phyloP scores from a whole-genome alignment of 2,888 invertebrate genomes.

The Agriopis aurantiaria region DNA sequence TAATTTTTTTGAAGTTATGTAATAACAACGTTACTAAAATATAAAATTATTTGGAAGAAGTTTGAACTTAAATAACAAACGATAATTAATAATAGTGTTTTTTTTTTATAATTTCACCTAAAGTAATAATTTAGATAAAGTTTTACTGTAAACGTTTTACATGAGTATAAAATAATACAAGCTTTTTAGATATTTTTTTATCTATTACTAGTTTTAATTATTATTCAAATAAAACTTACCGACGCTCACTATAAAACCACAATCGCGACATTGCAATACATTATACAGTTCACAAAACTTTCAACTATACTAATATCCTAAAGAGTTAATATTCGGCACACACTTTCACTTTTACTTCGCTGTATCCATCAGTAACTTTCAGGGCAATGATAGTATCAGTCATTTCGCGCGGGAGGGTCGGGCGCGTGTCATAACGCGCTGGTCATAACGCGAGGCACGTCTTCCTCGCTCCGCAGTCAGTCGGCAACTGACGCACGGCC shows the following conservation, averaged over 20 bases:
- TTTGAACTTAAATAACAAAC: too few relatives aligned
- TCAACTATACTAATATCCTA: slow-evolving; percentile 25
- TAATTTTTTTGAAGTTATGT: too few relatives aligned
- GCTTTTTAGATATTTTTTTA: too few relatives aligned
- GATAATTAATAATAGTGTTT: too few relatives aligned
- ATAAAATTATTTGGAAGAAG: too few relatives aligned
- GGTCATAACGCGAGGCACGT: slow-evolving; percentile 58
- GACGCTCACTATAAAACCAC: slow-evolving; percentile 84
- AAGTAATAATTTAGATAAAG: too few relatives aligned
- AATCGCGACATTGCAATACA: slow-evolving; percentile 73
- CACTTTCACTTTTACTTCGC: slow-evolving; percentile 70
- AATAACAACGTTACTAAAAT: too few relatives aligned
- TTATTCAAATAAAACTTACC: slow-evolving; percentile 65
- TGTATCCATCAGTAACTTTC: slow-evolving; percentile 60
- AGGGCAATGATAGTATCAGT: slow-evolving; percentile 52
- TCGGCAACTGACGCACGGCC: slow-evolving; percentile 72
- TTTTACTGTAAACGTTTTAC: too few relatives aligned
- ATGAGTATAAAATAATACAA: too few relatives aligned
- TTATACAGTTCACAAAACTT: slow-evolving; percentile 42
- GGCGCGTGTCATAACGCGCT: slow-evolving; percentile 40
- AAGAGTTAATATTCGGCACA: slow-evolving; percentile 48
- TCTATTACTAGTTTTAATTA: too few relatives aligned
- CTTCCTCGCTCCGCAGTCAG: slow-evolving; percentile 67
- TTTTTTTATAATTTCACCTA: too few relatives aligned
- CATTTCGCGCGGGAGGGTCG: slow-evolving; percentile 65